Conservation (phyloP, 2,113 vertebrate species). For the Camarhynchus parvulus region DNA sequence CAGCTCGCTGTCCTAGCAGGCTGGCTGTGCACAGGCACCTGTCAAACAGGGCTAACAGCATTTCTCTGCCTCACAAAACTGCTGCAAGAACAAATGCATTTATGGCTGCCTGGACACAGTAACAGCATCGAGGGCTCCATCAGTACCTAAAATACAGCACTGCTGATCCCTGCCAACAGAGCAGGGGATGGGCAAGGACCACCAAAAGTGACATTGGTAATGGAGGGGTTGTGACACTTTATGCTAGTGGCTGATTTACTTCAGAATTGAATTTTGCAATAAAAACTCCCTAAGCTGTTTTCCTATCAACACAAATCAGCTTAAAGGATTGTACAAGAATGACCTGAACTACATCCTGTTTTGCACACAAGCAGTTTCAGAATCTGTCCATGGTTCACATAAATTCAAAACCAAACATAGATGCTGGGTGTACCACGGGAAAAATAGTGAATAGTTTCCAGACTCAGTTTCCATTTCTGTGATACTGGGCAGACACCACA, state of each 20-base stretch:
- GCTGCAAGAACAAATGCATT: not conserved
- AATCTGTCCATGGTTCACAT: not conserved
- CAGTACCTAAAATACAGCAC: not conserved
- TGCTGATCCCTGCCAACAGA: not conserved
- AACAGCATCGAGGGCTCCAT: not conserved
- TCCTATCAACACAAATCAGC: not conserved
- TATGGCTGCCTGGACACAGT: not conserved
- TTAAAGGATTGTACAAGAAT: not conserved
- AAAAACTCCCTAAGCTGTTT: not conserved
- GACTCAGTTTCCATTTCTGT: not conserved
- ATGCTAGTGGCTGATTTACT: not conserved
- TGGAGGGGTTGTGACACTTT: not conserved
- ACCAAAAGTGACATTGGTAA: not conserved
- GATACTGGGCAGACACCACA: not conserved
- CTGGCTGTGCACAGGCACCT: not conserved
- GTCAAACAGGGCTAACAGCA: not conserved
- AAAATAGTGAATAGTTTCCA: not conserved
- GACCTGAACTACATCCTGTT: not conserved
- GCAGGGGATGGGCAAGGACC: not conserved
- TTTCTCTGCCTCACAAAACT: not conserved
- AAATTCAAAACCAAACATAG: not conserved
- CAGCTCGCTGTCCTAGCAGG: not conserved
- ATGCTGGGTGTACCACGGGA: not conserved
- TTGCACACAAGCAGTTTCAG: not conserved
- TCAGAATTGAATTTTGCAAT: not conserved